Evolutionary conservation across 2,888 invertebrate genomes (phyloP), one percentile per base, ranked within the genome.

Genomic region (Limnephilus rhombicus): DNA sequence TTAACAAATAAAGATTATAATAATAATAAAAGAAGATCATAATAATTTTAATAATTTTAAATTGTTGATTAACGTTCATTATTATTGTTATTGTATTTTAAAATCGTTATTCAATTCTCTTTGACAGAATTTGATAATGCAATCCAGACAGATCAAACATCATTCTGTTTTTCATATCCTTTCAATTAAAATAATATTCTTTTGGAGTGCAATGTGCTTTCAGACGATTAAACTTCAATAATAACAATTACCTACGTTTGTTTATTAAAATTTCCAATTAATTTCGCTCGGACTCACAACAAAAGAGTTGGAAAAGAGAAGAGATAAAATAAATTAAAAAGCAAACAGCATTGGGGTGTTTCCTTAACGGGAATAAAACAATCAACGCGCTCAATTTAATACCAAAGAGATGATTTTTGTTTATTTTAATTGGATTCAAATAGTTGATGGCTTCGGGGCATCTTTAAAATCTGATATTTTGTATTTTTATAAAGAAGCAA

Each of bases 251-350:
- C 85, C 31, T 91, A 93, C 85, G 37, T 91, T 37, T 93, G 93
- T 93, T 93, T 93, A 93, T 93, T 93, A 93, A 93, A 93, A 93
- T 92, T 93, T 93, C 93, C 93, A 88, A 93, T 93, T 93, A 93
- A 93, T 93, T 93, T 49, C 85, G 88, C 90, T 11, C 82, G 31
- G 49, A 31, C 29, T 13, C 29, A 11, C 18, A n/a, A 80, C 45
- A 82, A 82, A 34, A 37, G 82, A 82, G 80, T 41, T 45, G 45
- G 24, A 29, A 37, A 45, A 49, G 34, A 86, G 37, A 86, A 11
- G 34, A 13, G 45, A 49, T 49, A 86, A 68, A 89, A 53, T 89
- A 37, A 89, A 89, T 89, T 89, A 45, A 81, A 90, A 90, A 81
- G 2, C 49, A 89, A 90, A 81, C 90, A 45, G 13, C 29, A 24